Conservation (phyloP, 2,888 invertebrate species). For the Piscicola geometra region DNA sequence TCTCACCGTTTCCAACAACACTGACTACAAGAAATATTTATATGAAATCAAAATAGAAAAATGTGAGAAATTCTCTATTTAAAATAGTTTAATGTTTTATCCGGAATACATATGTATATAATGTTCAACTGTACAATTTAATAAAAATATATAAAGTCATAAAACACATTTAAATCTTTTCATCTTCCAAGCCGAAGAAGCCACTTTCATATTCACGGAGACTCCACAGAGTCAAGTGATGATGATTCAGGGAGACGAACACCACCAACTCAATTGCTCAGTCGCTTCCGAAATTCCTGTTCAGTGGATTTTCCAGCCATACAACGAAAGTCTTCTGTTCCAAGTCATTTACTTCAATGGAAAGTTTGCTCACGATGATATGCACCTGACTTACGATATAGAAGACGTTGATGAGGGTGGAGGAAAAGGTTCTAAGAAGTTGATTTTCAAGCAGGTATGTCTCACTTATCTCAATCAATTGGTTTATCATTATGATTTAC, state of each 20-base stretch:
- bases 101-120: no score
- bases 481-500: no score
- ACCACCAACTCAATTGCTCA: not conserved
- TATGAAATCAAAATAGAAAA: constrained; percentile 1
- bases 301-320: not conserved
- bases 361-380: not conserved
- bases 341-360: not conserved
- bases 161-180: no score
- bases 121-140: no score
- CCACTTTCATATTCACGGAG: not conserved
- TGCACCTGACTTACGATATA: not conserved
- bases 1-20: not conserved
- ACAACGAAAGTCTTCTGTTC: not conserved
- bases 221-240: not conserved
- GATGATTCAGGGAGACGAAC: not conserved
- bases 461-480: no score
- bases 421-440: not conserved
- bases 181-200: not conserved
- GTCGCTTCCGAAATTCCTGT: not conserved
- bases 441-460: not conserved
- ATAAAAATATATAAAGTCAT: no score
- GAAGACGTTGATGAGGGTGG: not conserved
- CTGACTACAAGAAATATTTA: not conserved
- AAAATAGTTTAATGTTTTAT: no score
- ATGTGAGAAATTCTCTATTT: not conserved